These are phyloP conservation scores for Rhynchonema sp. DNA, from an alignment of 2,888 invertebrate species.

Conservation along the genomic window DNA sequence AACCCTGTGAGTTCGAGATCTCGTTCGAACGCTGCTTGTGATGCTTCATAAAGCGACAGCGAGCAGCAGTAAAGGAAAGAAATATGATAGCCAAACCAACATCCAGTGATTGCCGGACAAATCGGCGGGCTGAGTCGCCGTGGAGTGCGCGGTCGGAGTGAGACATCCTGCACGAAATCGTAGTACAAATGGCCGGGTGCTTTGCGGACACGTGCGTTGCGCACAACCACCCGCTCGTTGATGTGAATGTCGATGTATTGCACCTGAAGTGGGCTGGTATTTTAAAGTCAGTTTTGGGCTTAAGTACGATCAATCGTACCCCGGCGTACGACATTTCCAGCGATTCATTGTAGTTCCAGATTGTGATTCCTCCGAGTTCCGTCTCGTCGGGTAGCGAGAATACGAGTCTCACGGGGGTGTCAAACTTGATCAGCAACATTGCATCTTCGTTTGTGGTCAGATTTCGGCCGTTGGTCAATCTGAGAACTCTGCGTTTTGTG, in stretches of 20 bases:
- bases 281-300: too few species aligned
- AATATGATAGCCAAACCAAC: too few species aligned
- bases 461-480: not conserved
- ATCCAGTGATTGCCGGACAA: too few species aligned
- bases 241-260: constrained; percentile 27
- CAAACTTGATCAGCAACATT: constrained; percentile 9
- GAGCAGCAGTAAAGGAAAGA: too few species aligned
- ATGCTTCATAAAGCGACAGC: too few species aligned
- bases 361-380: constrained; percentile 36
- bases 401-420: constrained; percentile 14
- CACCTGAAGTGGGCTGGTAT: too few species aligned
- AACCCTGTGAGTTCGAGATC: too few species aligned
- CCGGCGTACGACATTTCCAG: constrained; percentile 41
- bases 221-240: constrained; percentile 23
- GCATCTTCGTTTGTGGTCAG: not conserved
- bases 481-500: too few species aligned
- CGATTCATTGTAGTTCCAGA: constrained; percentile 64
- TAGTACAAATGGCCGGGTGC: constrained; percentile 56
- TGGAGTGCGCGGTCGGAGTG: constrained; percentile 25
- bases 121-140: too few species aligned
- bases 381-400: constrained; percentile 12
- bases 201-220: constrained; percentile 42
- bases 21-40: too few species aligned
- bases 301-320: too few species aligned
- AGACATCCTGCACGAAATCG: constrained; percentile 50